Percentiles rank a stretch among this genome's conserved stretches.
Evolutionary conservation across 2,113 vertebrate genomes (phyloP).

Genomic region (Cairina moschata): DNA sequence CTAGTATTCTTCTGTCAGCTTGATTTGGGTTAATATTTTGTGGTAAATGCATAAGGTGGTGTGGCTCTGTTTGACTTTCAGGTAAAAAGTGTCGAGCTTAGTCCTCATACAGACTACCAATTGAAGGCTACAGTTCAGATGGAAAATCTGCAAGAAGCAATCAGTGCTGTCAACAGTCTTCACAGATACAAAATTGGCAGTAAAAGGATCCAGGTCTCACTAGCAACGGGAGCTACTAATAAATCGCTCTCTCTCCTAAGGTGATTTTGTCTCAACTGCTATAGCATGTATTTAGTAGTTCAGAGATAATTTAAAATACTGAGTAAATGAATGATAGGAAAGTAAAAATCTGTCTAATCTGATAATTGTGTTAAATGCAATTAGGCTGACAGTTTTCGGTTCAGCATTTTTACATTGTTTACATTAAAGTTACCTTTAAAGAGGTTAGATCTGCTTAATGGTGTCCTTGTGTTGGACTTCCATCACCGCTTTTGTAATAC

Average conservation of each 20-base stretch:
- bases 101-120: slow-evolving; percentile 97
- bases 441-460: background rate
- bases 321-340: background rate
- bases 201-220: slow-evolving; percentile 94
- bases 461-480: background rate
- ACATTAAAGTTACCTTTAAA: background rate
- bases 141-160: slow-evolving; percentile 92
- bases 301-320: background rate
- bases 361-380: background rate
- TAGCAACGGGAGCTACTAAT: slow-evolving; percentile 86
- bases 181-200: slow-evolving; percentile 93
- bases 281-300: background rate
- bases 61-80: background rate
- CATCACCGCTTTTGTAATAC: background rate
- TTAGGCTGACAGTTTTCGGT: background rate
- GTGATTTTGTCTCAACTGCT: slow-evolving; percentile 69
- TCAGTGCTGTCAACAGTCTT: slow-evolving; percentile 87
- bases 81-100: slow-evolving; percentile 90
- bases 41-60: background rate
- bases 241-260: slow-evolving; percentile 89
- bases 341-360: background rate
- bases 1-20: background rate
- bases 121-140: slow-evolving; percentile 92
- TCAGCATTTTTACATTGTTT: background rate
- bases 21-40: background rate